These are phyloP conservation scores for Heterohyrax brucei DNA, from an alignment of 2,797 vertebrate genomes.

Conservation along the genomic window DNA sequence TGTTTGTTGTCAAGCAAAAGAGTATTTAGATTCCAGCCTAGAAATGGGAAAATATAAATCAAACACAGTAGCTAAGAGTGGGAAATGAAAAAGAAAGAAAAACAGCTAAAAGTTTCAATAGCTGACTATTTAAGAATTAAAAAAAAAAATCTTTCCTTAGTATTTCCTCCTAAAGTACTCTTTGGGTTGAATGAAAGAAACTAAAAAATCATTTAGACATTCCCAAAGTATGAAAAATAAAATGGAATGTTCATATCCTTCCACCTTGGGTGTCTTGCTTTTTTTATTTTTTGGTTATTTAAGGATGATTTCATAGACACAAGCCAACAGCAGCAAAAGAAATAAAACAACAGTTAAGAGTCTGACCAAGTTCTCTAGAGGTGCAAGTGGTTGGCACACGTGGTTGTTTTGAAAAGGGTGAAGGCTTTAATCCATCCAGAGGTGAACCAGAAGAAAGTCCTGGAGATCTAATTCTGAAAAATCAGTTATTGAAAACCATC, in stretches of 20 bases:
- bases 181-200: slow-evolving; percentile 10
- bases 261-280: background rate
- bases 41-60: slow-evolving; percentile 42
- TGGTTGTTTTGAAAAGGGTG: background rate
- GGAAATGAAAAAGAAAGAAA: background rate
- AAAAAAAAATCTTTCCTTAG: background rate
- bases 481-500: background rate
- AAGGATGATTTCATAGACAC: background rate
- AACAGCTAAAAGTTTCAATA: background rate
- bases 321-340: background rate
- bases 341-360: background rate
- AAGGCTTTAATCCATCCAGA: background rate
- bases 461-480: background rate
- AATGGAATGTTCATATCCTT: fast-evolving
- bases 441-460: background rate
- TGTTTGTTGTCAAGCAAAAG: slow-evolving; percentile 60
- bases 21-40: background rate
- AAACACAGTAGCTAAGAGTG: background rate
- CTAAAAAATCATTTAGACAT: background rate
- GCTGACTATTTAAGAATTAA: background rate
- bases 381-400: background rate
- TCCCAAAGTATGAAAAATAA: slow-evolving; percentile 1
- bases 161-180: background rate
- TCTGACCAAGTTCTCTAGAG: background rate
- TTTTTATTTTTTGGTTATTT: background rate